phyloP scores from a whole-genome alignment of 1,140 invertebrate species.

The Portunus trituberculatus region DNA sequence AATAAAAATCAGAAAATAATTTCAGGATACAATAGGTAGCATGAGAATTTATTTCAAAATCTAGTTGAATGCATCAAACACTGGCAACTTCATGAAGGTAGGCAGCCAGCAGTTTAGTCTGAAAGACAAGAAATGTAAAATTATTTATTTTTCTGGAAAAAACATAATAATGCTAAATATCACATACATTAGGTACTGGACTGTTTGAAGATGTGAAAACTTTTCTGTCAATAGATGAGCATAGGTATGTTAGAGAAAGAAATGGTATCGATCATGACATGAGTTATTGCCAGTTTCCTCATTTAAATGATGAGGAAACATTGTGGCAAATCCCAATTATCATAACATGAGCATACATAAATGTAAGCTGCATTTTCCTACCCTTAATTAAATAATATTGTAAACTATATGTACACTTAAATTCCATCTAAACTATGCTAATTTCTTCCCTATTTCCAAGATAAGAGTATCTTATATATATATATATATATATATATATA shows the following conservation, averaged over 20 bases:
- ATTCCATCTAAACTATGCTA: too few species aligned
- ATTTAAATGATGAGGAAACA: not conserved
- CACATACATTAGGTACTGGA: not conserved
- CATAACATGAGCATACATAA: too few species aligned
- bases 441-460: too few species aligned
- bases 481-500: too few species aligned
- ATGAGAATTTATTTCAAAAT: not conserved
- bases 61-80: constrained; percentile 36
- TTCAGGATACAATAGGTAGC: not conserved
- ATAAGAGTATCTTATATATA: too few species aligned
- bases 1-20: not conserved
- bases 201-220: too few species aligned
- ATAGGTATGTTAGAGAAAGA: not conserved
- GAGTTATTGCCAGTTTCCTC: not conserved
- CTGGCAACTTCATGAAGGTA: constrained; percentile 78
- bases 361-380: too few species aligned
- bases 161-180: too few species aligned
- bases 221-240: not conserved
- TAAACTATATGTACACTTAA: too few species aligned
- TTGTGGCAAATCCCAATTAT: not conserved
- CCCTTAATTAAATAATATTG: too few species aligned
- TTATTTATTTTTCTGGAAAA: not conserved
- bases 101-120: constrained; percentile 78
- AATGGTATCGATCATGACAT: not conserved
- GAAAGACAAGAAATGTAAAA: constrained; percentile 52